Percentiles rank a stretch among this genome's conserved stretches.
Evolutionary conservation across 92 coral and sea anemone species (phyloP).

Genomic region (Epizoanthus ramosus): DNA sequence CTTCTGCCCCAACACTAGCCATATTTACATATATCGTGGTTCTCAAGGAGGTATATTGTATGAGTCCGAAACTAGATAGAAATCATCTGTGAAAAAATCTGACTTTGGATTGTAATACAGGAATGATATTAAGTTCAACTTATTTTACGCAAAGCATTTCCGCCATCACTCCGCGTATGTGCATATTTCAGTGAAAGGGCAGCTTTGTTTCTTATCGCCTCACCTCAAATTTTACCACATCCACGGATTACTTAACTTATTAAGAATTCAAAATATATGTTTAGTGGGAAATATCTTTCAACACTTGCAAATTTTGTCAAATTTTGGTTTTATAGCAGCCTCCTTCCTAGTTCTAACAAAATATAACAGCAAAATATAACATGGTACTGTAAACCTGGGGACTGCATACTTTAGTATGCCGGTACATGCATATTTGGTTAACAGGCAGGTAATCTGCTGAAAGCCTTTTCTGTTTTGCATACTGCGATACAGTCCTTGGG

Average conservation of each 20-base stretch:
- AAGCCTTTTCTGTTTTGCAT: no score
- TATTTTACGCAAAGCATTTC: slow-evolving; percentile 34
- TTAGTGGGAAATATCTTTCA: slow-evolving; percentile 35
- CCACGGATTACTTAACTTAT: slow-evolving; percentile 28
- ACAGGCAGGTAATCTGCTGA: no score
- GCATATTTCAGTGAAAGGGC: slow-evolving; percentile 7
- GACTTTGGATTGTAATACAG: slow-evolving; percentile 10
- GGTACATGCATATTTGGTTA: no score
- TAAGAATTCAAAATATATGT: slow-evolving; percentile 23
- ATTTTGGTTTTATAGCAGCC: no score
- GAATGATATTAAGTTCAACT: slow-evolving; percentile 14
- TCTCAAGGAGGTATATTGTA: slow-evolving; percentile 4
- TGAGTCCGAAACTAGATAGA: slow-evolving; percentile 24
- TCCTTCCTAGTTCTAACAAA: no score
- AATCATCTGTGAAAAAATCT: slow-evolving; percentile 27
- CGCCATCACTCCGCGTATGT: slow-evolving; percentile 19
- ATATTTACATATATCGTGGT: slow-evolving; percentile 34
- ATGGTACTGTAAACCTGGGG: no score
- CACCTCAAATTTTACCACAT: slow-evolving; percentile 28
- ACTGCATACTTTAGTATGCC: no score
- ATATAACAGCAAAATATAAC: no score
- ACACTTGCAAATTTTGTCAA: slow-evolving; percentile 15
- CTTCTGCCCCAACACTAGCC: slow-evolving; percentile 22
- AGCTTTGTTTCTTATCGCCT: slow-evolving; percentile 10
- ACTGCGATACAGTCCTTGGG: no score